Percentiles rank a stretch among this genome's conserved stretches.
Conservation (phyloP, 2,113 vertebrate species). For the Sorex fumeus region DNA sequence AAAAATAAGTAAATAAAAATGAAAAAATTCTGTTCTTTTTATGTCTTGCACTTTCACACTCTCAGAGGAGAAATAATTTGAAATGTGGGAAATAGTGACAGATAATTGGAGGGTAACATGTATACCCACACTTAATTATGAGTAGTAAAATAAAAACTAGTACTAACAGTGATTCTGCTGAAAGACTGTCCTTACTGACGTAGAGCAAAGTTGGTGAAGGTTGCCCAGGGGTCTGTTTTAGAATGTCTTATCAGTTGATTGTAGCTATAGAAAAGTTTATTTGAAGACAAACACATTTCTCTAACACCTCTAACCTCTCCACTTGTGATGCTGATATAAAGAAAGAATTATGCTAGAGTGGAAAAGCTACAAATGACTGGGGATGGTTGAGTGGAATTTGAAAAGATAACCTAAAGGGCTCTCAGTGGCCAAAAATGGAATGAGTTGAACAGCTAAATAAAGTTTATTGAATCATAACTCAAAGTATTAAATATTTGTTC, state of each 20-base stretch:
- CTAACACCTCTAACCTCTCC: constrained; percentile 75
- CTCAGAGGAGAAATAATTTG: constrained; percentile 46
- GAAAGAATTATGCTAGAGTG: constrained; percentile 36
- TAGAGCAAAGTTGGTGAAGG: constrained; percentile 73
- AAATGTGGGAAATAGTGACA: constrained; percentile 27
- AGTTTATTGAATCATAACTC: not conserved
- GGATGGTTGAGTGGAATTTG: constrained; percentile 29
- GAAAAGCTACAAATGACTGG: constrained; percentile 43
- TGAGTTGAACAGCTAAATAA: constrained; percentile 23
- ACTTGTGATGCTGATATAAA: constrained; percentile 59
- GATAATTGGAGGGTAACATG: not conserved
- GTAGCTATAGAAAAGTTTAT: constrained; percentile 79
- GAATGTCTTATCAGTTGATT: constrained; percentile 79
- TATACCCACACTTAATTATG: constrained; percentile 12
- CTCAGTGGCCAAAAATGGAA: constrained; percentile 16
- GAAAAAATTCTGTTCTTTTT: too few relatives aligned
- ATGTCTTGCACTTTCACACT: too few relatives aligned
- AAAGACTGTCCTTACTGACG: constrained; percentile 49
- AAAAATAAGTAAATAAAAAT: too few relatives aligned
- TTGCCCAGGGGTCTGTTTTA: constrained; percentile 82
- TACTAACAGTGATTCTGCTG: constrained; percentile 51
- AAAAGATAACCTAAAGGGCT: not conserved
- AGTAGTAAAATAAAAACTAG: constrained; percentile 40
- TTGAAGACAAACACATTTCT: constrained; percentile 78
- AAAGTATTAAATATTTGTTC: not conserved